Base-by-base conservation (phyloP, 1,140 invertebrate species). In the Adoxophyes honmai region DNA sequence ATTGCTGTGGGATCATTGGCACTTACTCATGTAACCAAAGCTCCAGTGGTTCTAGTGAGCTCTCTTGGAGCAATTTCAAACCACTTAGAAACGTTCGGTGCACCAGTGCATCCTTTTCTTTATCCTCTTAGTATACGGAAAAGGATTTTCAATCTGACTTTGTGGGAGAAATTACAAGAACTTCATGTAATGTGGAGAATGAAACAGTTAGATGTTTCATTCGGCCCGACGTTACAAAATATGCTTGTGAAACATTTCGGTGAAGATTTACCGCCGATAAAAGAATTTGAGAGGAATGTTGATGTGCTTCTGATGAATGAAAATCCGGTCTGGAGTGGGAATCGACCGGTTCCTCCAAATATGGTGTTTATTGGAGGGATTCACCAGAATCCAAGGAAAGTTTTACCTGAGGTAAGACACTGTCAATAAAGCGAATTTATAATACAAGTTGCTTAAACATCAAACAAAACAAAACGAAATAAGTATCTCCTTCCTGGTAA, bases 251-350 rank as follows among this genome's bases (percentile, higher is more conserved):
- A n/a, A n/a, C 56, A 38, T 68, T 89, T 91, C 59, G 90, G 85
- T 7, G 13, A 71, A 0, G 67, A 81, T 59, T 57, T 83, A 11
- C 84, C 89, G 1, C 36, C 64, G 10, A 11, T 91, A 0, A 59
- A 59, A 0, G 84, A 90, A 55, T 61, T 92, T n/a, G 74, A 80
- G 15, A 73, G 78, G 14, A 90, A 89, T 66, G 73, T 90, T 0
- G 86, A 89, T 35, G 69, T 93, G 71, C 53, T 92, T 11, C 88
- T 94, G 57, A 55, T 90, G 5, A 91, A 90, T 60, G 72, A 72
- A 10, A 84, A 91, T 81, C 86, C 82, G 4, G 67, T 87, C n/a
- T 81, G 90, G 63, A 72, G 81, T 18, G 71, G 75, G 42, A 76
- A 82, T 36, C 78, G 86, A 11, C 86, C 91, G 4, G 66, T 88